A percentile compares a stretch with the other conserved stretches of the same genome.
These are phyloP conservation scores for Coreoperca whiteheadi DNA, from an alignment of 2,113 vertebrate species.

Conservation along the genomic window DNA sequence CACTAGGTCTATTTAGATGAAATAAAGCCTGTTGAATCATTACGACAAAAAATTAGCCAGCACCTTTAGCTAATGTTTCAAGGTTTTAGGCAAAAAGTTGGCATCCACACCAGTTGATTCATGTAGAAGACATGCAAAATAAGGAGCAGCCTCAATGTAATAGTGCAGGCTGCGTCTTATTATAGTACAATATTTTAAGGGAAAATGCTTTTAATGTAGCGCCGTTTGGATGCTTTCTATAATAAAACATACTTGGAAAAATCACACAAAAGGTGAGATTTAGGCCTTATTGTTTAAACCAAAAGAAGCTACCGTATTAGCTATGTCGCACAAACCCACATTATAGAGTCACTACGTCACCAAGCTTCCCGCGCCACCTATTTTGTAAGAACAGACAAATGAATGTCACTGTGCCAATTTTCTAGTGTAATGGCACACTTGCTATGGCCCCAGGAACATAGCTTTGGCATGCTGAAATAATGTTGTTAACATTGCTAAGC, in stretches of 20 bases:
- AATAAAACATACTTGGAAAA: neutral
- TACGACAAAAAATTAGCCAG: neutral
- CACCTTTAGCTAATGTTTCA: neutral
- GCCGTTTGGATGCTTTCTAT: neutral
- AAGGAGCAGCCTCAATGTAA: neutral
- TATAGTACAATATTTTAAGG: neutral
- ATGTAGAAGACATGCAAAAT: neutral
- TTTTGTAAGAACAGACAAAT: neutral
- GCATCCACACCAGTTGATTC: neutral
- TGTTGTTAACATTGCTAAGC: no score
- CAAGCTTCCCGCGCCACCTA: neutral
- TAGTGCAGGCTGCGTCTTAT: neutral
- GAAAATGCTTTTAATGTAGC: neutral
- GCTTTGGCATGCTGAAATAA: no score
- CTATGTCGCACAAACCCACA: neutral
- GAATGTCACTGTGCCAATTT: constrained; percentile 1
- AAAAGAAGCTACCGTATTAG: neutral
- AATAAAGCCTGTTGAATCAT: neutral
- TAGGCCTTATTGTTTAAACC: neutral
- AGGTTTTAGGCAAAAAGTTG: neutral
- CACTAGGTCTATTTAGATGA: constrained; percentile 23
- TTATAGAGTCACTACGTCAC: neutral
- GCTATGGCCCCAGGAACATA: no score
- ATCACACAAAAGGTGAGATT: neutral
- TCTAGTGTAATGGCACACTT: neutral